Base-by-base conservation (phyloP, 1,140 invertebrate genomes). In the Camponotus floridanus region DNA sequence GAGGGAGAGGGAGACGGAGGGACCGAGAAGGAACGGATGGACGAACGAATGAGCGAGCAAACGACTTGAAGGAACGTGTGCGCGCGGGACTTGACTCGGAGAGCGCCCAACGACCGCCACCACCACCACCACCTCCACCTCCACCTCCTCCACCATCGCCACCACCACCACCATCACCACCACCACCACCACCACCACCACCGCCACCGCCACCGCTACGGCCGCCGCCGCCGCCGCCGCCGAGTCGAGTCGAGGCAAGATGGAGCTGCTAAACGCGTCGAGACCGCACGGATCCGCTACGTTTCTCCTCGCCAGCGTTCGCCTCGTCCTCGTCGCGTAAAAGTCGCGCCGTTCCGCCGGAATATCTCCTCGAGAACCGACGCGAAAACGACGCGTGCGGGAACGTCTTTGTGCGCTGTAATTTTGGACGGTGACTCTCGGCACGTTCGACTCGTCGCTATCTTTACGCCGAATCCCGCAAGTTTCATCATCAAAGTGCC, bases 181-280 rank as follows among this genome's bases (percentile, higher is more conserved):
- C 48, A 18, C 3, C 48, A 9, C 48, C 15, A 68, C 55, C 67
- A 13, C 64, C 31, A 18, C 48, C 48, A 4, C 3, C 48, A 9
- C 48, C 15, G 2, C 55, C 67, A 13, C 64, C 31, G 5, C 48
- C 48, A 18, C 3, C 48, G 15, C 48, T 5, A 11, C 36, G 36
- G 9, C 42, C 42, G 42, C 42, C 42, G 42, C 42, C 42, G 42
- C 9, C 42, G 42, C 9, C 8, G 42, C 33, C 45, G 55, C 26
- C 36, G 79, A 81, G 51, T 81, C 68, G 74, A 90, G 67, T 71
- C 79, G 74, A 90, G 85, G 74, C 88, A 90, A 90, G 88, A 90
- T 90, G 88, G 88, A 90, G 88, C 88, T 90, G 78, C 88, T 87
- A 87, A 85, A 87, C 88, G 88, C 85, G 88, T 73, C 79, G 55